Evolutionary conservation across 2,113 vertebrate genomes (phyloP).

Genomic region (Maccullochella peelii): DNA sequence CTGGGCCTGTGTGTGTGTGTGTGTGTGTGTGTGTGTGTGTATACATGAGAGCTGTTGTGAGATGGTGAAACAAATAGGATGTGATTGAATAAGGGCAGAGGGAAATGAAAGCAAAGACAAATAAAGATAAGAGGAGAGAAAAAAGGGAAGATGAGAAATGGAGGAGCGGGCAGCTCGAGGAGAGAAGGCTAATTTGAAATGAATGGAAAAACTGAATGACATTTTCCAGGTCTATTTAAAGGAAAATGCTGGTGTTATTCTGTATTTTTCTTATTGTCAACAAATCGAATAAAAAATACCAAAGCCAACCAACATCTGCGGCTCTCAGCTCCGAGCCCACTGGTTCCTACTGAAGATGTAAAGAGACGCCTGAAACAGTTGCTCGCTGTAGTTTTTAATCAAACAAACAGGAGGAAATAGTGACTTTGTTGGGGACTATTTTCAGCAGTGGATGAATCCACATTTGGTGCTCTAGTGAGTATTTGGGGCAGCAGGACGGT

Average conservation of each 20-base stretch:
- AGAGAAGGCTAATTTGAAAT: not conserved
- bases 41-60: conserved; percentile 9
- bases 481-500: no score
- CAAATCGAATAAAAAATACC: not conserved
- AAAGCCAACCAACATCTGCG: not conserved
- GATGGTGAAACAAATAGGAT: conserved; percentile 68
- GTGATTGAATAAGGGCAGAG: conserved; percentile 77
- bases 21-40: conserved; percentile 1
- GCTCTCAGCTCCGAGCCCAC: not conserved
- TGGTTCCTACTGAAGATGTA: not conserved
- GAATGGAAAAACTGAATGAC: not conserved
- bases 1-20: conserved; percentile 13
- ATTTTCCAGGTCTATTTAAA: not conserved
- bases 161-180: conserved; percentile 1
- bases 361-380: no score
- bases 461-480: no score
- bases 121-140: conserved; percentile 31
- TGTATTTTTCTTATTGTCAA: not conserved
- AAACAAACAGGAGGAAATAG: no score
- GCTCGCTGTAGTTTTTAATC: no score
- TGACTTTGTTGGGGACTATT: no score
- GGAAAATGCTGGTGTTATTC: no score
- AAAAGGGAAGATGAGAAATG: conserved; percentile 21
- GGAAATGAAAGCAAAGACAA: conserved; percentile 42
- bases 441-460: no score